Percentiles rank a stretch among this genome's conserved stretches.
Conservation (phyloP, 2,797 vertebrate genomes). For the Microhierax caerulescens region DNA sequence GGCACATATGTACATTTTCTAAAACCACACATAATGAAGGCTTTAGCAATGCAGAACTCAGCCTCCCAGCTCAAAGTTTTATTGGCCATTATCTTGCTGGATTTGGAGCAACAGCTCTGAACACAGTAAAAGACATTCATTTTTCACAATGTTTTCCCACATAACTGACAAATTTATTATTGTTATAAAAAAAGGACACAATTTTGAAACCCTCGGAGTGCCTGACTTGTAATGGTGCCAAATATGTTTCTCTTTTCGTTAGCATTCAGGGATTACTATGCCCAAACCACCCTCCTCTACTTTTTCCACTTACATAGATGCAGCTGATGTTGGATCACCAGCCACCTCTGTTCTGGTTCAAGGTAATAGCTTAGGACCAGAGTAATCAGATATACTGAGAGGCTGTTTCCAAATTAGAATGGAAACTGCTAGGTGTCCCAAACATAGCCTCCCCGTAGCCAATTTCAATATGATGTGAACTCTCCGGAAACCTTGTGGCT, state of each 20-base stretch:
- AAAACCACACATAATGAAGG: not conserved
- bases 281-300: not conserved
- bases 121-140: slow-evolving; percentile 54
- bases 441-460: not conserved
- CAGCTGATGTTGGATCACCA: not conserved
- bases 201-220: slow-evolving; percentile 40
- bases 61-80: slow-evolving; percentile 43
- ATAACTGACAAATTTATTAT: slow-evolving; percentile 68
- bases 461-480: not conserved
- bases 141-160: slow-evolving; percentile 60
- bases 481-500: not conserved
- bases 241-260: slow-evolving; percentile 38
- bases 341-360: not conserved
- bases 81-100: slow-evolving; percentile 56
- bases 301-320: not conserved
- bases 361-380: not conserved
- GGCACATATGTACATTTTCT: not conserved
- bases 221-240: slow-evolving; percentile 19
- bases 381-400: not conserved
- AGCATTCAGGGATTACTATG: not conserved
- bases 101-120: slow-evolving; percentile 44
- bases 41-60: slow-evolving; percentile 14
- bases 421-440: not conserved
- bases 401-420: not conserved
- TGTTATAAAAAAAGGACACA: slow-evolving; percentile 57